A percentile compares a stretch with the other conserved stretches of the same genome.
phyloP scores from a whole-genome alignment of 2,888 invertebrate species.

The Cremastinae sp. region DNA sequence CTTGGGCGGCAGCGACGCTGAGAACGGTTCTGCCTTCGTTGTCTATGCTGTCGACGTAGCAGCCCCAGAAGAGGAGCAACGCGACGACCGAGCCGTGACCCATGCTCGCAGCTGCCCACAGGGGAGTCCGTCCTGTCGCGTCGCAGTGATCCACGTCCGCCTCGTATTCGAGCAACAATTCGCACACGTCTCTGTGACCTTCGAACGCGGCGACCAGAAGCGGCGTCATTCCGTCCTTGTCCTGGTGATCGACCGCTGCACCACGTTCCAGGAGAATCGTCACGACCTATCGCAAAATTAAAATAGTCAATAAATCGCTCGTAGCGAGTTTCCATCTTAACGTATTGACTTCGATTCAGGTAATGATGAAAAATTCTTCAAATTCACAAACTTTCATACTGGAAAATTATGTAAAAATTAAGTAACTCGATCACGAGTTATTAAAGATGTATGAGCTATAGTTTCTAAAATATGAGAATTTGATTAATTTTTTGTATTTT shows the following conservation, averaged over 20 bases:
- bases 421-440: too few species aligned
- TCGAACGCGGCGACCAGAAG: conserved; percentile 94
- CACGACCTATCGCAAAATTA: conserved; percentile 82
- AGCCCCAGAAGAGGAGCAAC: conserved; percentile 95
- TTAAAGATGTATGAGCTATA: too few species aligned
- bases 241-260: conserved; percentile 90
- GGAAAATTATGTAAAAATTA: too few species aligned
- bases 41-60: conserved; percentile 97
- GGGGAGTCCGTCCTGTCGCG: conserved; percentile 89
- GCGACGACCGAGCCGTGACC: conserved; percentile 94
- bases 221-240: conserved; percentile 94
- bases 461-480: too few species aligned
- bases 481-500: too few species aligned
- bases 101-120: conserved; percentile 96
- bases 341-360: too few species aligned
- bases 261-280: conserved; percentile 89
- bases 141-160: conserved; percentile 95
- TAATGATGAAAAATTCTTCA: too few species aligned
- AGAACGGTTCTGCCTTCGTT: conserved; percentile 95
- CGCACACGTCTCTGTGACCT: conserved; percentile 95
- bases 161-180: conserved; percentile 93
- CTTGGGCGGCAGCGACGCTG: conserved; percentile 92
- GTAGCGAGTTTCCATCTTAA: too few species aligned
- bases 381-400: too few species aligned
- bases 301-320: conserved; percentile 58